These are phyloP conservation scores for Dermatemys mawii DNA, from an alignment of 2,113 vertebrate genomes.

Conservation along the genomic window DNA sequence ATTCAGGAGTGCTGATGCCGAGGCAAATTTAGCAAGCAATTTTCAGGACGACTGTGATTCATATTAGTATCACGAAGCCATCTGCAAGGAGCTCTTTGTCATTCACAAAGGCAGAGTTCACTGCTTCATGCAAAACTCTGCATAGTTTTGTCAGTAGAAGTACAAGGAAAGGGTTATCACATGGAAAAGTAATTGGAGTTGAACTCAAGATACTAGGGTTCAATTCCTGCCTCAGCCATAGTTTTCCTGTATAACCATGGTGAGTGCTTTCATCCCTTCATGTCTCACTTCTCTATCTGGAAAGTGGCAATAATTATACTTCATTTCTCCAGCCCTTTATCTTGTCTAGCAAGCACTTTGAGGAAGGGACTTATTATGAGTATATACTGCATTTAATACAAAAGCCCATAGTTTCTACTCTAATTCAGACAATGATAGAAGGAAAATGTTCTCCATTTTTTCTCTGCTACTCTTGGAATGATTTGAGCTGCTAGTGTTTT, in stretches of 20 bases:
- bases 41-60: slow-evolving; percentile 50
- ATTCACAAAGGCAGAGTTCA: neutral
- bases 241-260: neutral
- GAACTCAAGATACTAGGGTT: neutral
- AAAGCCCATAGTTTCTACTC: neutral
- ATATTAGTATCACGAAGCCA: slow-evolving; percentile 54
- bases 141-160: neutral
- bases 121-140: slow-evolving; percentile 12
- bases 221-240: slow-evolving; percentile 7
- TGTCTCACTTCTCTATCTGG: slow-evolving; percentile 8
- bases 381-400: neutral
- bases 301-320: neutral
- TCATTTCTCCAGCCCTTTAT: neutral
- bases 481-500: neutral
- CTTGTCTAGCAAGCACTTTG: neutral
- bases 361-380: neutral
- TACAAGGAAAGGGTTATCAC: neutral
- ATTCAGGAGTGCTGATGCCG: slow-evolving; percentile 38
- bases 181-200: neutral
- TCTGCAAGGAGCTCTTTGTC: slow-evolving; percentile 63
- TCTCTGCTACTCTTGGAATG: neutral
- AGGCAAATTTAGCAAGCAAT: slow-evolving; percentile 62
- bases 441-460: slow-evolving; percentile 1
- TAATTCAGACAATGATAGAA: neutral
- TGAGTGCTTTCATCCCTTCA: slow-evolving; percentile 27